phyloP scores from a whole-genome alignment of 1,140 invertebrate species.

The Diplogasteroides magnus region DNA sequence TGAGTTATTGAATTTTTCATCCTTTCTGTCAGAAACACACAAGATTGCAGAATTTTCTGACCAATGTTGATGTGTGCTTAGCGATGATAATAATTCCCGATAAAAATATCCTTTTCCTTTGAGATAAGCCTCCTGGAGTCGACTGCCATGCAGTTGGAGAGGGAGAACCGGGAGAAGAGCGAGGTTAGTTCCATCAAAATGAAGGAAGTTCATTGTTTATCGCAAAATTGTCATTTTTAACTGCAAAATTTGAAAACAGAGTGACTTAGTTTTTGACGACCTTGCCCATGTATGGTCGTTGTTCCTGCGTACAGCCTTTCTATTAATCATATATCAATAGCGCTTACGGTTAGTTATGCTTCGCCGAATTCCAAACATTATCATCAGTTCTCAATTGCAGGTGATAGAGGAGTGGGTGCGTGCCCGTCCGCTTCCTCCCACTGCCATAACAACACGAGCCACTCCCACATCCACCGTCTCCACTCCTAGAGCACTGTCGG shows the following conservation, averaged over 20 bases:
- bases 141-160: conserved; percentile 8
- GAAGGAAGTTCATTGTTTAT: background rate
- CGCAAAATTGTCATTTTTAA: background rate
- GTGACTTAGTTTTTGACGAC: too few species aligned
- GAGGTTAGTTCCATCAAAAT: background rate
- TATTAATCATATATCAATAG: too few species aligned
- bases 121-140: conserved; percentile 17
- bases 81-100: background rate
- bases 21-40: too few species aligned
- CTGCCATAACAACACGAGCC: conserved; percentile 2
- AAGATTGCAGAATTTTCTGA: background rate
- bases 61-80: background rate
- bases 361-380: too few species aligned
- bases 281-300: too few species aligned
- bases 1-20: background rate
- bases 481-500: background rate
- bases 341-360: too few species aligned
- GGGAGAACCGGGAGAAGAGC: conserved; percentile 16
- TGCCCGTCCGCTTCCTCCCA: conserved; percentile 10
- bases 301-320: too few species aligned
- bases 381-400: too few species aligned
- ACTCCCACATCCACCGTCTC: too few species aligned
- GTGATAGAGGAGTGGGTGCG: conserved; percentile 26
- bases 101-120: too few species aligned
- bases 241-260: too few species aligned